Evolutionary conservation across 2,888 invertebrate species (phyloP).

Genomic region (Parasteatoda lunata): DNA sequence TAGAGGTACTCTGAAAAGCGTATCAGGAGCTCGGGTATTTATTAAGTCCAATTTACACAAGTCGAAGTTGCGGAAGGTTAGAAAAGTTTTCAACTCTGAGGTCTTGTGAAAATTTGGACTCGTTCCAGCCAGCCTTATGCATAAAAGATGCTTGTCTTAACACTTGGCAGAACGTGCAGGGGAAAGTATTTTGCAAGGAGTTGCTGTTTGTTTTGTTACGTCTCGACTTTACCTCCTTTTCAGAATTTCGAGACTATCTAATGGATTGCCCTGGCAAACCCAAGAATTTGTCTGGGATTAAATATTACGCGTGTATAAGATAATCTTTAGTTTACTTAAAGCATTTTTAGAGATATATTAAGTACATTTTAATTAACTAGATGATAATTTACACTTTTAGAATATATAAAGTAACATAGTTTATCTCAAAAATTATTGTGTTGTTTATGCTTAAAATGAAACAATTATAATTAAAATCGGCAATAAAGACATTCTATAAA

Average conservation of each 20-base stretch:
- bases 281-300: no score
- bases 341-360: no score
- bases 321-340: no score
- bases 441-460: no score
- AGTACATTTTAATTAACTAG: no score
- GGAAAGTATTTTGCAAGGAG: background rate
- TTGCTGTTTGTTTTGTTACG: background rate
- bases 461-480: no score
- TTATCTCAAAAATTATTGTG: no score
- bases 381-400: no score
- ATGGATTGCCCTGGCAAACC: background rate
- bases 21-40: slow-evolving; percentile 12
- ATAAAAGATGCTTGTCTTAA: slow-evolving; percentile 55
- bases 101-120: slow-evolving; percentile 19
- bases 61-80: background rate
- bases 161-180: slow-evolving; percentile 13
- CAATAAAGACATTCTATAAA: no score
- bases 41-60: slow-evolving; percentile 40
- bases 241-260: background rate
- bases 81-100: background rate
- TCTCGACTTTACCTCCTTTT: background rate
- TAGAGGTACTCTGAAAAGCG: background rate
- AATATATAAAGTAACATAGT: no score
- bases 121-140: slow-evolving; percentile 37
- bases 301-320: no score